phyloP scores from a whole-genome alignment of 2,888 invertebrate species.

The Bugulina stolonifera region DNA sequence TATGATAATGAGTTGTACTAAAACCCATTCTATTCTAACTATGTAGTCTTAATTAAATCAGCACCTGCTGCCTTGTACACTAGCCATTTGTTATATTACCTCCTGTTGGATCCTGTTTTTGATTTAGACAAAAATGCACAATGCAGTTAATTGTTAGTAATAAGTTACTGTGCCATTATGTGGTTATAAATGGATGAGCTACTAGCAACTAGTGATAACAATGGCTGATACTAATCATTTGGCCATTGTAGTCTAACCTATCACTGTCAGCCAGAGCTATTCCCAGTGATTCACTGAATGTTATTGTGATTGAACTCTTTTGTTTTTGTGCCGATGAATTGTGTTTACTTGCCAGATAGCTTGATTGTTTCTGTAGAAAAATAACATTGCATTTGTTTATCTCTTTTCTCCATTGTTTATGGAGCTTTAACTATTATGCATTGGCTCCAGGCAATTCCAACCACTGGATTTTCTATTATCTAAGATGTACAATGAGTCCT shows the following conservation, averaged over 20 bases:
- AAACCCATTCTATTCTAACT: not conserved
- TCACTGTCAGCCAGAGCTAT: not conserved
- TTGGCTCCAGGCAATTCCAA: no score
- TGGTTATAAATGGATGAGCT: no score
- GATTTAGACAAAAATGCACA: slow-evolving; percentile 16
- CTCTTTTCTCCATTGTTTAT: not conserved
- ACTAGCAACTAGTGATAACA: no score
- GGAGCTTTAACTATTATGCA: no score
- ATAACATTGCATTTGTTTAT: not conserved
- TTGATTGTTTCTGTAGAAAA: not conserved
- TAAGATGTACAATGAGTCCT: no score
- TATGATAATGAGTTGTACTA: not conserved
- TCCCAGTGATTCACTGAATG: not conserved
- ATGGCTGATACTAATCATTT: not conserved
- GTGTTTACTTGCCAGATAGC: not conserved
- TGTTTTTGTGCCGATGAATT: not conserved
- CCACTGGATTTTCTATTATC: no score
- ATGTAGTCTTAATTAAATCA: slow-evolving; percentile 4
- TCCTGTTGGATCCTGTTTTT: not conserved
- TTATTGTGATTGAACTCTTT: not conserved
- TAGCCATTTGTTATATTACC: not conserved
- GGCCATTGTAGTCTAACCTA: not conserved
- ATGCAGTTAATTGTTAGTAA: slow-evolving; percentile 20
- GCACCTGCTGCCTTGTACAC: not conserved
- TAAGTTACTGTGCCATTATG: not conserved